Evolutionary conservation across 2,797 vertebrate genomes (phyloP), one percentile per base, ranked within the genome.

Genomic region (Channa striata): DNA sequence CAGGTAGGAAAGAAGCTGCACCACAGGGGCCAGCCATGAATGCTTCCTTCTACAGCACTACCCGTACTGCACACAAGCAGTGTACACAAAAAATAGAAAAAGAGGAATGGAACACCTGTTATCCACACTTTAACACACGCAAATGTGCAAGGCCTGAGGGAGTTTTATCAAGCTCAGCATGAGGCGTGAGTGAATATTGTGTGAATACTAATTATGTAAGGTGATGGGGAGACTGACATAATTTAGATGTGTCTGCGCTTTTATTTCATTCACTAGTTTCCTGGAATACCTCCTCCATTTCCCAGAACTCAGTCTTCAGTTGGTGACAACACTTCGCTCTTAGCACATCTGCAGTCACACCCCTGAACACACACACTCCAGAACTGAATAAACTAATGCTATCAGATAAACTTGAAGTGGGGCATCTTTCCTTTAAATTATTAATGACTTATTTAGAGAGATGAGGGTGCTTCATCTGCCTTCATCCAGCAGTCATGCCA

Each of bases 121-220:
- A 68, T 57, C 61, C 44, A 60, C 61, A 65, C 53, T 59, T 49
- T 44, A 54, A 78, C 52, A 62, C 66, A 57, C 59, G 64, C 79
- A 69, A 74, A 81, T 72, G 74, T 66, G 64, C 23, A 50, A 10
- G 19, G 64, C 77, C 74, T 59, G 48, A 71, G 82, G 85, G 83
- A 78, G 66, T 57, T 83, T 78, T 10, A 70, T 74, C 74, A 52
- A 64, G 74, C 76, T 58, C 72, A 68, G 74, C 73, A 37, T 59
- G 59, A 68, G 30, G 52, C 23, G 68, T 71, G 72, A 56, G 74
- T 68, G 74, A 81, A 68, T 77, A 77, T 65, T 67, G 67, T 34
- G 80, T 54, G 84, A 86, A 87, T 75, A 68, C 79, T 82, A 78
- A 87, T 88, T 70, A 80, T 21, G 34, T 4, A 67, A 76, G 64